Conservation (phyloP, 2,113 vertebrate genomes). For the Steatornis caripensis region DNA sequence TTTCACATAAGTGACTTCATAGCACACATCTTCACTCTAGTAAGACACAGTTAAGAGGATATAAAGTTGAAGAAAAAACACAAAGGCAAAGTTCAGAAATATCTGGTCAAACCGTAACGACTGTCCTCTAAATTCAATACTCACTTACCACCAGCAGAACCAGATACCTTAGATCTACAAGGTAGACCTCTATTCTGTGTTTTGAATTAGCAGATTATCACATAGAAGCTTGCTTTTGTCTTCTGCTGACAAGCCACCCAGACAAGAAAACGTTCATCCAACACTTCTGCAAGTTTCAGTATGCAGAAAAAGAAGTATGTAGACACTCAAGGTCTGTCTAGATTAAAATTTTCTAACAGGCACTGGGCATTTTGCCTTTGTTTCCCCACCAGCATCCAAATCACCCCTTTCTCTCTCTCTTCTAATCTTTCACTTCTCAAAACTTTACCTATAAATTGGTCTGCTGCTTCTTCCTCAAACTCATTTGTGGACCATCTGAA, state of each 20-base stretch:
- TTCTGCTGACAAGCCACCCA: rapidly evolving
- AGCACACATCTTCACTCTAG: background rate
- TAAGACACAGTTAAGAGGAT: background rate
- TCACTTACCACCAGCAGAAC: background rate
- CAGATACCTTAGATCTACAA: background rate
- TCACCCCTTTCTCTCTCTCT: background rate
- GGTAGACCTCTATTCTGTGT: background rate
- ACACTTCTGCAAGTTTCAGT: background rate
- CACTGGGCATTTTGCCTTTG: background rate
- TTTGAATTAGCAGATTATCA: background rate
- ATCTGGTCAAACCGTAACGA: background rate
- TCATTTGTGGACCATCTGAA: background rate
- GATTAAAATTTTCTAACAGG: background rate
- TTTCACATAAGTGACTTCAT: background rate
- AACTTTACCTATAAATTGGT: background rate
- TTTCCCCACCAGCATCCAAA: background rate
- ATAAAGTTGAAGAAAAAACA: background rate
- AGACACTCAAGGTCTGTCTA: background rate
- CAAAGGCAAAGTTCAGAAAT: background rate
- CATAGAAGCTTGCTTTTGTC: background rate
- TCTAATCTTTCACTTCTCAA: background rate
- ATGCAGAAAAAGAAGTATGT: background rate
- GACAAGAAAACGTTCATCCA: background rate
- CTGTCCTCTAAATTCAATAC: background rate
- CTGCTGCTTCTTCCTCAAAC: background rate